These are phyloP conservation scores for Lasioglossum marginatum DNA, from an alignment of 2,888 invertebrate species.

Conservation along the genomic window DNA sequence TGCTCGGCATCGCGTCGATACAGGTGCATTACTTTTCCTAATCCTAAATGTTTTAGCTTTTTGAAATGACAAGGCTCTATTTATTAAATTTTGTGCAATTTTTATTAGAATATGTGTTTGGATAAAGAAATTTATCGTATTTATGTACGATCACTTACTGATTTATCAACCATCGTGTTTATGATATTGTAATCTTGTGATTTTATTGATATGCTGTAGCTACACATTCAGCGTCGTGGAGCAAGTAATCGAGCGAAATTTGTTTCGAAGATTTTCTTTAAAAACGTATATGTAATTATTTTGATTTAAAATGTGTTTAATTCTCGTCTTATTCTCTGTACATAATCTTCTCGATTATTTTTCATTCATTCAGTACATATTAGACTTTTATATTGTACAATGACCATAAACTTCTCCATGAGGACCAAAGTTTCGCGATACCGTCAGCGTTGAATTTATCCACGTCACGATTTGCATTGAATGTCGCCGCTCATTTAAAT, in stretches of 20 bases:
- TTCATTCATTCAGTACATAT: neutral
- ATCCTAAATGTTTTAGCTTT: too few species aligned
- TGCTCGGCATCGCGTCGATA: constrained; percentile 69
- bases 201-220: neutral
- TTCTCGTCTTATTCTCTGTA: neutral
- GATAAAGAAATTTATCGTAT: too few species aligned
- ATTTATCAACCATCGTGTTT: neutral
- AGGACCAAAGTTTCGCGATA: neutral
- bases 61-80: too few species aligned
- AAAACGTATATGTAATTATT: too few species aligned
- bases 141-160: too few species aligned
- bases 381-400: neutral
- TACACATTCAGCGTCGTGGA: too few species aligned
- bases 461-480: constrained; percentile 60
- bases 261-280: too few species aligned
- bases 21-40: constrained; percentile 65
- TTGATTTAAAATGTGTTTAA: neutral
- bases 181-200: neutral
- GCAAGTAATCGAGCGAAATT: too few species aligned
- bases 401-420: neutral
- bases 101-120: too few species aligned
- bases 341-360: neutral
- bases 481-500: constrained; percentile 63
- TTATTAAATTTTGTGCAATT: too few species aligned
- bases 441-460: constrained; percentile 28